Evolutionary conservation across 2,797 vertebrate species (phyloP), one percentile per base, ranked within the genome.

Genomic region (Anniella stebbinsi): DNA sequence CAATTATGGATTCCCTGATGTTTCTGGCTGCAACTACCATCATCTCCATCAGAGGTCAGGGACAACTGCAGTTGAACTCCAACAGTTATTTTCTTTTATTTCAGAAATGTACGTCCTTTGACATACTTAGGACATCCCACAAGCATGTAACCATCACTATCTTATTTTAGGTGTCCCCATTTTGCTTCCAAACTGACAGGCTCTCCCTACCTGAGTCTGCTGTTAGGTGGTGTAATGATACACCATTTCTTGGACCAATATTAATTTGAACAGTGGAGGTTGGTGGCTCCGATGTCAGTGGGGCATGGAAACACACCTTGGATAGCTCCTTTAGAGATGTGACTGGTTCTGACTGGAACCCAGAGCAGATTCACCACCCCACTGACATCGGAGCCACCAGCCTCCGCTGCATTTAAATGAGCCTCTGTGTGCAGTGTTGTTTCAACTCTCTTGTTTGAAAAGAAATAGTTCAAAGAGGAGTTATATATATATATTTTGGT

Each of bases 381-480:
- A 45, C 45, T 45, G 45, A 45, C 45, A 45, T 45, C 6, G 45
- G 45, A 45, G 6, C 45, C 45, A 45, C 45, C 45, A 45, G 45
- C 45, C 6, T 45, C 45, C 45, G 6, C 45, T 45, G 45, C 23
- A 84, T 78, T 89, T 18, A 86, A 86, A 81, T 36, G 75, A 38
- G 57, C 91, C 86, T 92, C 90, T 91, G 60, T 41, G 77, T 13
- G 6, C 28, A n/a, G 38, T 85, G 36, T 87, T 48, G 1, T 72
- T 95, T 93, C 84, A 89, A 10, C 88, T 17, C 41, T 92, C 87
- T 63, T 38, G 70, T 89, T 63, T 75, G 76, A 90, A 93, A 91
- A 60, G 63, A 10, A 92, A 91, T 92, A 72, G 92, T 92, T 91
- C 80, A 86, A 88, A 75, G 84, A 82, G 72, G 54, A 82, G n/a